Evolutionary conservation across 2,113 vertebrate genomes (phyloP).

Genomic region (Ictidomys tridecemlineatus): DNA sequence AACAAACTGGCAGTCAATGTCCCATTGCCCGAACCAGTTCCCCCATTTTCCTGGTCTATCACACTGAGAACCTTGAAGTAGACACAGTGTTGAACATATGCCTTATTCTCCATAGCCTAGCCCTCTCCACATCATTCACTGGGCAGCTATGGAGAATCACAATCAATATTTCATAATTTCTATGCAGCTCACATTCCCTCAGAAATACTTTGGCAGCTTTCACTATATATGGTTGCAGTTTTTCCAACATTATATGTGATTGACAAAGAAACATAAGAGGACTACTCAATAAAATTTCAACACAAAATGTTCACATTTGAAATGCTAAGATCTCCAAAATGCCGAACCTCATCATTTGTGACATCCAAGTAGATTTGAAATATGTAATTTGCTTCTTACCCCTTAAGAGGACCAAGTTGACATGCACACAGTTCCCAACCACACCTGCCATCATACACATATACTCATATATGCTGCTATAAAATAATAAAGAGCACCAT

Average conservation of each 20-base stretch:
- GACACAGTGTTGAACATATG: not conserved
- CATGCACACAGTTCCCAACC: not conserved
- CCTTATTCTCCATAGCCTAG: not conserved
- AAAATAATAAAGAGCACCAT: not conserved
- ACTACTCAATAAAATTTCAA: constrained; percentile 31
- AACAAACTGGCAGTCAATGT: not conserved
- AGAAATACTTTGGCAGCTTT: not conserved
- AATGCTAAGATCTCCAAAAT: constrained; percentile 58
- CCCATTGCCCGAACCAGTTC: not conserved
- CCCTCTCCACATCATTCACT: not conserved
- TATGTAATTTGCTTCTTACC: constrained; percentile 28
- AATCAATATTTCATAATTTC: not conserved
- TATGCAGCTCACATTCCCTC: constrained; percentile 7
- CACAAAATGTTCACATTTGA: constrained; percentile 35
- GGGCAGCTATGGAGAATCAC: not conserved
- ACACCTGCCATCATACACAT: too few relatives aligned
- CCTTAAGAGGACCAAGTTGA: constrained; percentile 28
- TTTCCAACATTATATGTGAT: not conserved
- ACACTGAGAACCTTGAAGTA: not conserved
- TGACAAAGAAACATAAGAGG: constrained; percentile 40
- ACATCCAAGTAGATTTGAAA: constrained; percentile 54
- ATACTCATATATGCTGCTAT: not conserved
- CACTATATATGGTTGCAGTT: not conserved
- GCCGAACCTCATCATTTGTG: not conserved
- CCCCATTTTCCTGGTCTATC: too few relatives aligned